phyloP scores from a whole-genome alignment of 2,113 vertebrate species.

The Uria lomvia region DNA sequence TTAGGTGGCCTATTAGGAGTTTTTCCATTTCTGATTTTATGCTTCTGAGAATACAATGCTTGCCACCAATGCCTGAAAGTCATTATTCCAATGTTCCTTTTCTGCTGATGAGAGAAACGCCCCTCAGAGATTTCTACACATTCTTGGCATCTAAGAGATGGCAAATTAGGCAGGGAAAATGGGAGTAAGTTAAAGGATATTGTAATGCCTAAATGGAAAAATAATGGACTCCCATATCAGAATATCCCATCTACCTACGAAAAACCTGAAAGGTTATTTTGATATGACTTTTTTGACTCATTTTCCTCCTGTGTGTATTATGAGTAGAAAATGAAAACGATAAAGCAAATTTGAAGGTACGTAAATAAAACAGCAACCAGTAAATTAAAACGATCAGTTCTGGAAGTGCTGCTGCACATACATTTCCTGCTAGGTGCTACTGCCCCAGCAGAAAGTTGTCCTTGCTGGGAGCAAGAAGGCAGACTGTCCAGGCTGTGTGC shows the following conservation, averaged over 20 bases:
- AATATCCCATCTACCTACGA: neutral
- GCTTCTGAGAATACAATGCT: constrained; percentile 57
- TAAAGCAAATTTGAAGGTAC: neutral
- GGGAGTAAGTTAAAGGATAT: constrained; percentile 53
- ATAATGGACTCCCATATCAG: constrained; percentile 42
- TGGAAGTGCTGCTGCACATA: neutral
- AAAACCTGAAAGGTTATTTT: constrained; percentile 26
- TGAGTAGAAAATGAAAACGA: neutral
- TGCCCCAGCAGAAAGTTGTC: neutral
- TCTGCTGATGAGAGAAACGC: constrained; percentile 45
- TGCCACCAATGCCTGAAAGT: constrained; percentile 59
- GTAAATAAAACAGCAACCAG: neutral
- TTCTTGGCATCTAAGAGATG: constrained; percentile 46
- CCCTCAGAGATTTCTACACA: constrained; percentile 25
- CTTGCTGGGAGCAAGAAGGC: neutral
- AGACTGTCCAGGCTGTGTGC: neutral
- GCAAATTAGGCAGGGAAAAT: constrained; percentile 62
- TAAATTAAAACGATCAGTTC: neutral
- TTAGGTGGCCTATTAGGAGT: constrained; percentile 48
- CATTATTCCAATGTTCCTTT: constrained; percentile 56
- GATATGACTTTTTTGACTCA: neutral
- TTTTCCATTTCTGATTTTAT: constrained; percentile 54
- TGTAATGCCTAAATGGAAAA: constrained; percentile 54
- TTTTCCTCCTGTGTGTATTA: neutral
- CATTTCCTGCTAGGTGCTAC: neutral